These are phyloP conservation scores for Linnaemya tessellans DNA, from an alignment of 2,888 invertebrate genomes.

Conservation along the genomic window DNA sequence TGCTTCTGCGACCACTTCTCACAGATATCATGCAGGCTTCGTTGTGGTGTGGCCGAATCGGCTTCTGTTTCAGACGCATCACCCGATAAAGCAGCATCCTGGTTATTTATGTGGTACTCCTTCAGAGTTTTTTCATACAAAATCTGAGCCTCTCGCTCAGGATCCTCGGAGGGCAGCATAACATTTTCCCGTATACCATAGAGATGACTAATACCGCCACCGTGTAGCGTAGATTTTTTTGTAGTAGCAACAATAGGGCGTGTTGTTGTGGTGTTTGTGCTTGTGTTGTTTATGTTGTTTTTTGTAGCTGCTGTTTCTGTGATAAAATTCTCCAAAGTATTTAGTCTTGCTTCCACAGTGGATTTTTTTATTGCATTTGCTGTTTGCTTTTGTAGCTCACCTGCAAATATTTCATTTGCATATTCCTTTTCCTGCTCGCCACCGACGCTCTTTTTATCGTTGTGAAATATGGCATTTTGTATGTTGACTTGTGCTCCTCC, in stretches of 20 bases:
- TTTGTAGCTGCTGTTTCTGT: constrained; percentile 43
- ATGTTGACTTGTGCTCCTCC: neutral
- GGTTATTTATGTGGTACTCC: constrained; percentile 78
- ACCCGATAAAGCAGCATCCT: constrained; percentile 14
- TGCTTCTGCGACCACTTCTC: constrained; percentile 80
- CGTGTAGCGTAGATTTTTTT: constrained; percentile 8
- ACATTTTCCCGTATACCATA: constrained; percentile 81
- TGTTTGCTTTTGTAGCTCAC: constrained; percentile 24
- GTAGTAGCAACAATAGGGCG: constrained; percentile 51
- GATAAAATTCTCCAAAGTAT: constrained; percentile 49
- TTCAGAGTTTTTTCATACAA: constrained; percentile 82
- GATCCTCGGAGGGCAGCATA: constrained; percentile 81
- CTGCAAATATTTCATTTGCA: constrained; percentile 50
- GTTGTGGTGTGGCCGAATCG: constrained; percentile 66
- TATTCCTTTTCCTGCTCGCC: neutral
- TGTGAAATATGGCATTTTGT: constrained; percentile 7
- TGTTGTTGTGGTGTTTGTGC: constrained; percentile 42
- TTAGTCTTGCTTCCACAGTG: constrained; percentile 38
- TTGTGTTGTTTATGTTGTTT: constrained; percentile 13
- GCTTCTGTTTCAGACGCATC: constrained; percentile 8
- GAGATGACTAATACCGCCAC: constrained; percentile 33
- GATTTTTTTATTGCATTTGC: constrained; percentile 30
- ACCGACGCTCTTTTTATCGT: constrained; percentile 21
- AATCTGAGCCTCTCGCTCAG: constrained; percentile 82
- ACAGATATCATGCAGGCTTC: constrained; percentile 79